These are phyloP conservation scores for Halcyon chelicuti DNA, from an alignment of 2,797 vertebrate species.

Conservation along the genomic window DNA sequence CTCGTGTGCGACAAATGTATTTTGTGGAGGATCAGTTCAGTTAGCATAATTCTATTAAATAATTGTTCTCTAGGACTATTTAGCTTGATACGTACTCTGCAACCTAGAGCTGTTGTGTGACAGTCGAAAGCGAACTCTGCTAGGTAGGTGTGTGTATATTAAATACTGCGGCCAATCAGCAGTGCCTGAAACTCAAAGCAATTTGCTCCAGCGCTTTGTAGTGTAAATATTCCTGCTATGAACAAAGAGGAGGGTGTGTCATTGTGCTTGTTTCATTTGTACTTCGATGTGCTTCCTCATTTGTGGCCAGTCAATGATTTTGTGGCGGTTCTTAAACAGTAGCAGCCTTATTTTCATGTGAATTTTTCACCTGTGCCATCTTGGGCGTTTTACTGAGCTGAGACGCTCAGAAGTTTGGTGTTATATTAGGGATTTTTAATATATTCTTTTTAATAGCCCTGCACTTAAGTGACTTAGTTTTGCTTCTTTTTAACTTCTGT, in stretches of 20 bases:
- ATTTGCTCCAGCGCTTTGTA: constrained; percentile 31
- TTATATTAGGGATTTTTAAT: neutral
- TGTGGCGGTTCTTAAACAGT: neutral
- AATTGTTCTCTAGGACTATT: neutral
- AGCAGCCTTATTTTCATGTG: neutral
- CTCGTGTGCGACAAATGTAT: neutral
- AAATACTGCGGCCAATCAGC: neutral
- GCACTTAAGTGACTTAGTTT: neutral
- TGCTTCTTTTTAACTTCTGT: neutral
- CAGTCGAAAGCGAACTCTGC: constrained; percentile 22
- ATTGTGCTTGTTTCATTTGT: constrained; percentile 9
- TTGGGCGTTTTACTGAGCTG: neutral
- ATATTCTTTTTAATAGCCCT: neutral
- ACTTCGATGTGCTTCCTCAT: neutral
- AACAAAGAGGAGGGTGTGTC: constrained; percentile 68
- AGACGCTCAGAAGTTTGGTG: neutral
- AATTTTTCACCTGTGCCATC: neutral
- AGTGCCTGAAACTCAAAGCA: constrained; percentile 29
- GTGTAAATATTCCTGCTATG: constrained; percentile 63
- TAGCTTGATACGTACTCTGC: neutral
- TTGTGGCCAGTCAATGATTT: neutral
- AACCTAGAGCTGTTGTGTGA: neutral
- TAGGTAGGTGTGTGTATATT: neutral
- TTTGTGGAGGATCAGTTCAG: neutral
- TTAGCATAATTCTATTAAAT: neutral